Conservation (phyloP, 2,113 vertebrate genomes). For the Castor canadensis region DNA sequence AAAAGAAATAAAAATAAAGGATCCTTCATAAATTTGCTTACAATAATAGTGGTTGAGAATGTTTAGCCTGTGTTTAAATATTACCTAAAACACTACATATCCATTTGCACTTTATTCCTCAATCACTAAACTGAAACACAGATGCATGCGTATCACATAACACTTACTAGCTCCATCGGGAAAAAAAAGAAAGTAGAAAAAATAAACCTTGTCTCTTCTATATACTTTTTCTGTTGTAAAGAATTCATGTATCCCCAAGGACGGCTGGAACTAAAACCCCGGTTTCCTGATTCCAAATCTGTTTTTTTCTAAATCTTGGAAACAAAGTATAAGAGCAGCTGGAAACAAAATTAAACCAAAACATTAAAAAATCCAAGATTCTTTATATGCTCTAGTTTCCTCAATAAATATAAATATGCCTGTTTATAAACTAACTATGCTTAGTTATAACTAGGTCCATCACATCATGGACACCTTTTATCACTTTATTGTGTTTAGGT, state of each 20-base stretch:
- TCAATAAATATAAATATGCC: constrained; percentile 22
- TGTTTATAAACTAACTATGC: neutral
- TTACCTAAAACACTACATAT: neutral
- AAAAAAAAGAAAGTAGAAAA: neutral
- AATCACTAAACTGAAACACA: constrained; percentile 50
- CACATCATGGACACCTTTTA: neutral
- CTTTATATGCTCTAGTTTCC: constrained; percentile 1
- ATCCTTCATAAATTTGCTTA: constrained; percentile 38
- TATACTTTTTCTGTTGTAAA: constrained; percentile 44
- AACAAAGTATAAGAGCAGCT: constrained; percentile 59
- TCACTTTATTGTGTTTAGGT: neutral
- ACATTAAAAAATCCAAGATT: constrained; percentile 26
- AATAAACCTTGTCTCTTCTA: constrained; percentile 32
- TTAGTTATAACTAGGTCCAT: neutral
- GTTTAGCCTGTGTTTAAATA: neutral
- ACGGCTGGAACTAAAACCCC: constrained; percentile 37
- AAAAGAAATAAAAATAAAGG: constrained; percentile 41
- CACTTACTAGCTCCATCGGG: neutral
- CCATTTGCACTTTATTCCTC: constrained; percentile 38
- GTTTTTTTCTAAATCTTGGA: constrained; percentile 25
- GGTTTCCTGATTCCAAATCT: constrained; percentile 55
- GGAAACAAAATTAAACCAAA: constrained; percentile 56
- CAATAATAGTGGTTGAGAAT: neutral
- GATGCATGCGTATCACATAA: neutral
- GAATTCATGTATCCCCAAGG: constrained; percentile 26